Base-by-base conservation (phyloP, 2,113 vertebrate genomes). In the Atractosteus spatula region DNA sequence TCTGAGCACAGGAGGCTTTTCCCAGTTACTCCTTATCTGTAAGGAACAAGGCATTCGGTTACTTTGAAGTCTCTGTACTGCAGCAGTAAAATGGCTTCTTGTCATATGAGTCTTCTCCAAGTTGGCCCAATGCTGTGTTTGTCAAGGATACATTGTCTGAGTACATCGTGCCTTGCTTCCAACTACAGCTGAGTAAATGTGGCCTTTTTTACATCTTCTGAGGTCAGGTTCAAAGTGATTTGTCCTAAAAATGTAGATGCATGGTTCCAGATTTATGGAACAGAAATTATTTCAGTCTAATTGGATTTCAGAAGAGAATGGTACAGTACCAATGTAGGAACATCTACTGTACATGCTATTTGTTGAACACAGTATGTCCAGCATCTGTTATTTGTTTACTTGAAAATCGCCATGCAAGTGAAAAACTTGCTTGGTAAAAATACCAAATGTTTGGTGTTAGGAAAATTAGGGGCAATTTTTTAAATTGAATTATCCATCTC, bases 131-230 rank as follows among this genome's bases (percentile, higher is more conserved):
- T 14, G 69, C 59, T 43, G 11, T 41, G 11, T 14, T 10, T 56
- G 67, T 69, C 47, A 44, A 44, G 13, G 61, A 63, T 63, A 65
- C 61, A 74, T 76, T 88, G 86, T 88, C 88, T 87, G 85, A 83
- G 75, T 74, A 84, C 81, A 83, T 62, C 69, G 74, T 76, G 81
- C 74, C 73, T 73, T 67, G 44, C 78, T 56, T 76, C 80, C 81
- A 81, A 78, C 77, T 74, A 81, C 81, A 71, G 65, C 70, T 75
- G 81, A 81, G 86, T 88, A 87, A 82, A 90, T 80, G 55, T 73
- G 69, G 71, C 74, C 29, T 43, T 73, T 76, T 73, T 72, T 84
- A 84, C 84, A 83, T 80, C 81, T 16, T 67, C 78, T 54, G 14
- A 55, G 70, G 72, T 73, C 72, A 73, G 71, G 81, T 86, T 85